Base-by-base conservation (phyloP, 2,888 invertebrate genomes). In the Cartodere bifasciata region DNA sequence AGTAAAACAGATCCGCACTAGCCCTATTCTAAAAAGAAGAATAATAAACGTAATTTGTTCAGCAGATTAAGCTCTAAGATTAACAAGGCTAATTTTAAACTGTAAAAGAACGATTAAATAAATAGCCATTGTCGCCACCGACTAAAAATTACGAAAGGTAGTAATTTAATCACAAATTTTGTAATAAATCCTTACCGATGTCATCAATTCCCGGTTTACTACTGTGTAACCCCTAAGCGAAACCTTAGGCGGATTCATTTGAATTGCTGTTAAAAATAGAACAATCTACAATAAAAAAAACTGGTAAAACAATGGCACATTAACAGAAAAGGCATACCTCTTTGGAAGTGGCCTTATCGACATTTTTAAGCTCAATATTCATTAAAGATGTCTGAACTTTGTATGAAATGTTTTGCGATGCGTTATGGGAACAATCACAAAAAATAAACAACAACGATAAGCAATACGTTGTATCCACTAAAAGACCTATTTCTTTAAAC, bases 211-310 rank as follows among this genome's bases (percentile, higher is more conserved):
- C 32, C 76, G 64, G 49, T 75, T 75, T 12, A 76, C 73, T 40
- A 72, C 56, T 1, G 71, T 70, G 43, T 75, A 77, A 13, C 77
- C 77, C 46, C 71, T 70, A 26, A 77, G 55, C 15, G 72, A 75
- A 1, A 77, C 76, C 11, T 72, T 71, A 0, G 77, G 75, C 4
- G 77, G 75, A 51, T 76, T 76, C 71, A 76, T 70, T 52, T 74
- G 69, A 28, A 76, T 75, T 1, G 75, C 77, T 42, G 69, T 68
- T 39, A 76, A 67, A 53, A 77, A 77, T 36, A 75, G 62, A 51
- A 76, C 74, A 41, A 77, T 70, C 75, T 73, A 51, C 11, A 48
- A 47, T 30, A 28, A 37, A 50, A 45, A 29, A 35, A 16, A 37
- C 9, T 14, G 15, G 7, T 6, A 30, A 23, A 28, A 28, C 16